These are phyloP conservation scores for Silurus glanis DNA, from an alignment of 2,113 vertebrate species.

Conservation along the genomic window DNA sequence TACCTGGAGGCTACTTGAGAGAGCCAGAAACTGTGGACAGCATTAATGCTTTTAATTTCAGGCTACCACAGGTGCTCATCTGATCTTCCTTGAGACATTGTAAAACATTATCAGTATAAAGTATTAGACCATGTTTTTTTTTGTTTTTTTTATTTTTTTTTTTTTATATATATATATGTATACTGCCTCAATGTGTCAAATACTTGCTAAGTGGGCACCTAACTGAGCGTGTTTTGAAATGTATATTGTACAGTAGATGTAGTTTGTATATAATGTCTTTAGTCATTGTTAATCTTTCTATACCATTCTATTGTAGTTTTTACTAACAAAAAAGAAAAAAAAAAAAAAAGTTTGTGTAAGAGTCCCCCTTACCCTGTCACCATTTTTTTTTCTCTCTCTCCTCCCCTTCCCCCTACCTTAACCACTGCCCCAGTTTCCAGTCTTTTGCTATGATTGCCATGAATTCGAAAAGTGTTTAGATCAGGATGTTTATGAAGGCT, in stretches of 20 bases:
- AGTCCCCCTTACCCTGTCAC: slow-evolving; percentile 10
- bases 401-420: too few relatives aligned
- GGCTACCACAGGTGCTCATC: slow-evolving; percentile 44
- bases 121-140: slow-evolving; percentile 45
- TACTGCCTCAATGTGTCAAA: slow-evolving; percentile 57
- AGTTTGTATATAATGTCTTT: slow-evolving; percentile 75
- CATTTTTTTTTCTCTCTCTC: slow-evolving; percentile 56
- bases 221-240: slow-evolving; percentile 57
- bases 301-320: slow-evolving; percentile 73
- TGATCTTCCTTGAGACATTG: slow-evolving; percentile 43
- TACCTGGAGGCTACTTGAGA: slow-evolving; percentile 26
- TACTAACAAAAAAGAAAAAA: slow-evolving; percentile 64
- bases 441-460: slow-evolving; percentile 64
- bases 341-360: slow-evolving; percentile 64
- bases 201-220: slow-evolving; percentile 54
- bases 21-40: slow-evolving; percentile 39
- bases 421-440: neutral
- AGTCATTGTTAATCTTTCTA: slow-evolving; percentile 72
- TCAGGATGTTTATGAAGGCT: slow-evolving; percentile 52
- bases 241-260: slow-evolving; percentile 73
- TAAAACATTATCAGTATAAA: slow-evolving; percentile 39
- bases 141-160: neutral
- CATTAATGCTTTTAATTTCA: slow-evolving; percentile 48
- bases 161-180: slow-evolving; percentile 28
- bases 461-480: slow-evolving; percentile 58